Percentiles rank a stretch among this genome's conserved stretches.
Conservation (phyloP, 2,113 vertebrate species). For the Mustelus asterias region DNA sequence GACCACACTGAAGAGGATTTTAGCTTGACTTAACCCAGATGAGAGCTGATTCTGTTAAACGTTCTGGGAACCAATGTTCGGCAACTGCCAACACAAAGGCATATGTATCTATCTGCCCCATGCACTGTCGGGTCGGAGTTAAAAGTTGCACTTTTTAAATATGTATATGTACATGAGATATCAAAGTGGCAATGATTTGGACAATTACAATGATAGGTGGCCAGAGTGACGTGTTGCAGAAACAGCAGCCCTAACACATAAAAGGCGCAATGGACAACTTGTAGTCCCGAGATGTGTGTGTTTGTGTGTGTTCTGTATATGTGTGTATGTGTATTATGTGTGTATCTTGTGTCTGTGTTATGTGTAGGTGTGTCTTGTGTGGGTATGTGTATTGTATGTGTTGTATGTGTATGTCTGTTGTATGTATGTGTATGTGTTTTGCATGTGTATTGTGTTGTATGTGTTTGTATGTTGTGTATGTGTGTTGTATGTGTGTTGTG, state of each 20-base stretch:
- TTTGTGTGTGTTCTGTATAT: too few relatives aligned
- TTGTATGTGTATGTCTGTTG: too few relatives aligned
- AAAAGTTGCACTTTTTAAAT: neutral
- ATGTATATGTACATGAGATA: neutral
- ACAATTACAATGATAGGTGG: neutral
- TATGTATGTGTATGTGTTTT: too few relatives aligned
- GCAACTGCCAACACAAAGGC: slow-evolving; percentile 26
- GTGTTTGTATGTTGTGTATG: too few relatives aligned
- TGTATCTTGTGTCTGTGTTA: too few relatives aligned
- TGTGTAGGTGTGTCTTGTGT: too few relatives aligned
- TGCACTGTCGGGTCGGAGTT: neutral
- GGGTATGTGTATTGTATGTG: neutral
- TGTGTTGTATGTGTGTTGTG: too few relatives aligned
- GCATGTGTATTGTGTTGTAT: too few relatives aligned
- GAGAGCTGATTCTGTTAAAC: slow-evolving; percentile 72
- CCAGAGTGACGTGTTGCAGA: too few relatives aligned
- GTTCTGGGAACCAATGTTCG: slow-evolving; percentile 62
- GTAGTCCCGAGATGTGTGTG: neutral
- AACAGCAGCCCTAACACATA: too few relatives aligned
- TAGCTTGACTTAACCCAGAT: slow-evolving; percentile 67
- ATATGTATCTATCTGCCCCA: neutral
- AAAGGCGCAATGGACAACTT: neutral
- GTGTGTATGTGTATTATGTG: too few relatives aligned
- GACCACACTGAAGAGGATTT: slow-evolving; percentile 85
- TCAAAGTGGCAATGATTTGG: neutral